Evolutionary conservation across 53 echinoderm and acorn worm genomes (phyloP).

Genomic region (Temnopleurus reevesii): DNA sequence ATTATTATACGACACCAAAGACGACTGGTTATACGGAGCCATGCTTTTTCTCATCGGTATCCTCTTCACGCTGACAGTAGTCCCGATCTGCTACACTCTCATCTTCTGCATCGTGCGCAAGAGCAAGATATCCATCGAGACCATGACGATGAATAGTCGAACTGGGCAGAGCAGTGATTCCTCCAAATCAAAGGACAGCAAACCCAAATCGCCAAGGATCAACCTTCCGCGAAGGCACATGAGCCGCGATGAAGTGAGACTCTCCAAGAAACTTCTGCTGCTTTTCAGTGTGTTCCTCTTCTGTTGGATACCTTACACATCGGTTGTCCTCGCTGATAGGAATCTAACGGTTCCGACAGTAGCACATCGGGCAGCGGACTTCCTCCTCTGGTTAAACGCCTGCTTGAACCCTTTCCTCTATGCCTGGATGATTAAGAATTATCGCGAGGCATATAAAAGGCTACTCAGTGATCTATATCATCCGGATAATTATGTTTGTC

Average conservation of each 20-base stretch:
- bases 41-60: conserved; percentile 62
- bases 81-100: conserved; percentile 68
- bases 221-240: background rate
- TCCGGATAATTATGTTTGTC: background rate
- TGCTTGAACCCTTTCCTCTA: conserved; percentile 75
- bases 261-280: conserved; percentile 68
- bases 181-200: background rate
- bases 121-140: conserved; percentile 61
- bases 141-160: conserved; percentile 18
- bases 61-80: conserved; percentile 54
- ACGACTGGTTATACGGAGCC: conserved; percentile 63
- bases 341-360: conserved; percentile 27
- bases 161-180: background rate
- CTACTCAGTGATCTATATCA: background rate
- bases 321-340: conserved; percentile 63
- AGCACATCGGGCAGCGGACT: conserved; percentile 59
- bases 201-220: background rate
- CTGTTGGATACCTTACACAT: conserved; percentile 78
- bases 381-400: conserved; percentile 65
- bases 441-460: conserved; percentile 67
- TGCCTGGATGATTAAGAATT: conserved; percentile 70
- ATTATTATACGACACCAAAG: conserved; percentile 25
- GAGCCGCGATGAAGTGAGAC: conserved; percentile 69
- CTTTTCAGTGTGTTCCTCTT: conserved; percentile 67
- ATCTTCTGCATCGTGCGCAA: conserved; percentile 67